A percentile compares a stretch with the other conserved stretches of the same genome.
Evolutionary conservation across 1,140 invertebrate genomes (phyloP).

Genomic region (Hetaerina americana): DNA sequence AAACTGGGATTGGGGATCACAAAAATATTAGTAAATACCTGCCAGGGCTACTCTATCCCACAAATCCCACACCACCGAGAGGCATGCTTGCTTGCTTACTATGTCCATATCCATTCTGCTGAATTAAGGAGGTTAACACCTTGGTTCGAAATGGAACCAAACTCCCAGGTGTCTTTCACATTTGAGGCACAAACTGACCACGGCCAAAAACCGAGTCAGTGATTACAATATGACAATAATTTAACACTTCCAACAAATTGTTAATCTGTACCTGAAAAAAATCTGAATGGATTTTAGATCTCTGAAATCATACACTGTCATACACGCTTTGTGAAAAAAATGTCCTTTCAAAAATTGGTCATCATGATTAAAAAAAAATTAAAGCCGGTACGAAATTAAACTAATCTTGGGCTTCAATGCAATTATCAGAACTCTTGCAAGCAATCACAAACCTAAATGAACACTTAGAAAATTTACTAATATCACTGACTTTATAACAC

Average conservation of each 20-base stretch:
- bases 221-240: not conserved
- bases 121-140: not conserved
- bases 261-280: too few relatives aligned
- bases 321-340: too few relatives aligned
- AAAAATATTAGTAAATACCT: not conserved
- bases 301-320: too few relatives aligned
- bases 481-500: not conserved
- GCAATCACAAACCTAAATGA: not conserved
- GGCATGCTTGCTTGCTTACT: not conserved
- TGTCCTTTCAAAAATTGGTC: too few relatives aligned
- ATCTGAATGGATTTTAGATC: too few relatives aligned
- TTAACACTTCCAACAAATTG: not conserved
- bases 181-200: not conserved
- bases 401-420: too few relatives aligned
- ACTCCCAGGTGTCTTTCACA: not conserved
- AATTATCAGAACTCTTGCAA: not conserved
- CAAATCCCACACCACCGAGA: not conserved
- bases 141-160: not conserved
- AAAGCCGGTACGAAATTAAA: too few relatives aligned
- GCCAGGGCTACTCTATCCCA: not conserved
- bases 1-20: not conserved
- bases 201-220: not conserved
- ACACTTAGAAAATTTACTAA: not conserved
- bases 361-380: too few relatives aligned
- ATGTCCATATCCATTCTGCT: not conserved